Conservation (phyloP, 2,888 invertebrate species). For the Biston stratarius region DNA sequence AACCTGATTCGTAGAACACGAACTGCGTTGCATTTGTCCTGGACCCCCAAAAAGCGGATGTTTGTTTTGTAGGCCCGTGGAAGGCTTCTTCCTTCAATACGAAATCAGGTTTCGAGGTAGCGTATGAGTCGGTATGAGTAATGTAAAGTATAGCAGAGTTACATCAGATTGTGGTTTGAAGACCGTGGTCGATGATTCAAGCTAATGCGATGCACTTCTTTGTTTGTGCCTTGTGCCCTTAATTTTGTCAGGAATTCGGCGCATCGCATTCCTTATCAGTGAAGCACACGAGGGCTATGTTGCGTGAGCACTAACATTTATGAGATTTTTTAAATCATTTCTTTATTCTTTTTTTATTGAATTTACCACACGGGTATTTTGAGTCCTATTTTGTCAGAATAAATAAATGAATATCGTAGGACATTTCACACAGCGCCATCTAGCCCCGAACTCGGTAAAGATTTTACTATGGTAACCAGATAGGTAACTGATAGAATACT, state of each 20-base stretch:
- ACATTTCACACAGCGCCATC: too few relatives aligned
- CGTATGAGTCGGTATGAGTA: constrained; percentile 31
- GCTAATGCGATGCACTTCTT: constrained; percentile 49
- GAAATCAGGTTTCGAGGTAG: constrained; percentile 7
- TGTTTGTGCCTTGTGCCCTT: constrained; percentile 46
- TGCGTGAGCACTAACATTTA: background rate
- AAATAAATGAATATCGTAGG: too few relatives aligned
- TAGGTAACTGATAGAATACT: too few relatives aligned
- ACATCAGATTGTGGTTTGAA: constrained; percentile 26
- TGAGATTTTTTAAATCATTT: too few relatives aligned
- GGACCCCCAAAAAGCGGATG: constrained; percentile 31
- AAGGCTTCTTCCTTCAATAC: constrained; percentile 4
- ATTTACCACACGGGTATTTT: too few relatives aligned
- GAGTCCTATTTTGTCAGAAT: too few relatives aligned
- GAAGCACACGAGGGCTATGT: constrained; percentile 48
- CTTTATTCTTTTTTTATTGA: too few relatives aligned
- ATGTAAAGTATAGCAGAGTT: constrained; percentile 21
- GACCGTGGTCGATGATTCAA: constrained; percentile 51
- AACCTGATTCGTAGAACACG: constrained; percentile 51
- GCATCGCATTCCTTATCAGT: constrained; percentile 64
- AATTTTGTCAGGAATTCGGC: constrained; percentile 59
- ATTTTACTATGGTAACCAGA: too few relatives aligned
- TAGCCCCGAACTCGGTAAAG: too few relatives aligned
- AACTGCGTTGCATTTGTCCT: constrained; percentile 51
- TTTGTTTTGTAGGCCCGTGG: constrained; percentile 23